Percentiles rank a stretch among this genome's conserved stretches.
Evolutionary conservation across 2,888 invertebrate species (phyloP).

Genomic region (Nycteola revayana): DNA sequence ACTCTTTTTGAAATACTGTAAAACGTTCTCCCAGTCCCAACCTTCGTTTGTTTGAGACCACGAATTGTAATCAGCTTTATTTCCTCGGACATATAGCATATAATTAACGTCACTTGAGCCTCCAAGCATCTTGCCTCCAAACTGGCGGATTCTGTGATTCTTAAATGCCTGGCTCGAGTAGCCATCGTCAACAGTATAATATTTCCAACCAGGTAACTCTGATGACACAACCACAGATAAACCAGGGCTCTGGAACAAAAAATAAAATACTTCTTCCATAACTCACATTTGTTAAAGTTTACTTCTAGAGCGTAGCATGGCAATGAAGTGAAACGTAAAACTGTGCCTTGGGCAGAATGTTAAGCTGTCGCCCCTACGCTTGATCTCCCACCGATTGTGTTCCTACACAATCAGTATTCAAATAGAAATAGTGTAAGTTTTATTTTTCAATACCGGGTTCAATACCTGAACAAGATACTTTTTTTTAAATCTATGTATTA

Average conservation of each 20-base stretch:
- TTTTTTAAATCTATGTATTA: too few species aligned
- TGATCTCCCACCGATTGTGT: too few species aligned
- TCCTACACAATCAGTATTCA: too few species aligned
- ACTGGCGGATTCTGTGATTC: slow-evolving; percentile 47
- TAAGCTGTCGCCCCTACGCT: too few species aligned
- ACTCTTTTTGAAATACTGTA: slow-evolving; percentile 50
- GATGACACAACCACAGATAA: slow-evolving; percentile 25
- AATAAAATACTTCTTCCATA: too few species aligned
- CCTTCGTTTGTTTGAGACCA: slow-evolving; percentile 84
- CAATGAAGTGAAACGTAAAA: too few species aligned
- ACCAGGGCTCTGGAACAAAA: slow-evolving; percentile 35
- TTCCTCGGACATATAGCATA: slow-evolving; percentile 85
- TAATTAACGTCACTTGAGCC: slow-evolving; percentile 85
- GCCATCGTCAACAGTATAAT: slow-evolving; percentile 44
- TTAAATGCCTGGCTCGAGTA: slow-evolving; percentile 41
- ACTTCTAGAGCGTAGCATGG: too few species aligned
- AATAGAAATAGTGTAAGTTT: too few species aligned
- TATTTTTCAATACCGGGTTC: too few species aligned
- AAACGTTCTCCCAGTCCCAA: slow-evolving; percentile 49
- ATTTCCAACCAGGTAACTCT: slow-evolving; percentile 84
- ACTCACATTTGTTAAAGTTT: too few species aligned
- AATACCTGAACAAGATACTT: too few species aligned
- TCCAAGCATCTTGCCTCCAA: slow-evolving; percentile 84
- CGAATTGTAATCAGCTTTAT: slow-evolving; percentile 81
- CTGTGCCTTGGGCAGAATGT: too few species aligned